Conservation (phyloP, 2,113 vertebrate genomes). For the Clarias gariepinus region DNA sequence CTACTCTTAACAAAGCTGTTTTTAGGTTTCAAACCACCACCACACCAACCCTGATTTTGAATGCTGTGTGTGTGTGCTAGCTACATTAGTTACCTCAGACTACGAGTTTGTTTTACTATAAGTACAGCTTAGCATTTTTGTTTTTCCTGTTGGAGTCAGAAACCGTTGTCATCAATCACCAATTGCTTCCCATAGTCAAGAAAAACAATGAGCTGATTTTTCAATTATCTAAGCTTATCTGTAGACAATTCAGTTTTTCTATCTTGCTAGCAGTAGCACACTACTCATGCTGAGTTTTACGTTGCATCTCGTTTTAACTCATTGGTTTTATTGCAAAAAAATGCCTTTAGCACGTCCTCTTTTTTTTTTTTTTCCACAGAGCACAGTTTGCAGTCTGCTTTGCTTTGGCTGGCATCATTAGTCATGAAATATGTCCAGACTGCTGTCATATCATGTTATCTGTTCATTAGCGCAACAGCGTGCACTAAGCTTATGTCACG, state of each 20-base stretch:
- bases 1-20: too few species aligned
- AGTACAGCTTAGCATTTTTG: background rate
- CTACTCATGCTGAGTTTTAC: background rate
- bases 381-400: constrained; percentile 20
- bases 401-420: constrained; percentile 16
- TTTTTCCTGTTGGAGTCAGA: background rate
- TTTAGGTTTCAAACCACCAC: too few species aligned
- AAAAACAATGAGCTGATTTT: background rate
- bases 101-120: background rate
- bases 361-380: background rate
- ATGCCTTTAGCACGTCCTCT: too few species aligned
- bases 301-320: background rate
- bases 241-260: background rate
- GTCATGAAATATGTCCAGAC: constrained; percentile 20
- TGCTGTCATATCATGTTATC: constrained; percentile 23
- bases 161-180: background rate
- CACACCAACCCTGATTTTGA: too few species aligned
- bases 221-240: background rate
- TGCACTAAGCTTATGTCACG: background rate
- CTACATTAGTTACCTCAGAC: background rate
- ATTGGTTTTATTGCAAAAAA: background rate
- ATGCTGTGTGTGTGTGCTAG: background rate
- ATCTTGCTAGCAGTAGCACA: background rate
- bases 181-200: background rate
- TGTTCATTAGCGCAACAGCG: background rate